Percentiles rank a stretch among this genome's conserved stretches.
These are phyloP conservation scores for Danaus chrysippus DNA, from an alignment of 2,888 invertebrate species.

Conservation along the genomic window DNA sequence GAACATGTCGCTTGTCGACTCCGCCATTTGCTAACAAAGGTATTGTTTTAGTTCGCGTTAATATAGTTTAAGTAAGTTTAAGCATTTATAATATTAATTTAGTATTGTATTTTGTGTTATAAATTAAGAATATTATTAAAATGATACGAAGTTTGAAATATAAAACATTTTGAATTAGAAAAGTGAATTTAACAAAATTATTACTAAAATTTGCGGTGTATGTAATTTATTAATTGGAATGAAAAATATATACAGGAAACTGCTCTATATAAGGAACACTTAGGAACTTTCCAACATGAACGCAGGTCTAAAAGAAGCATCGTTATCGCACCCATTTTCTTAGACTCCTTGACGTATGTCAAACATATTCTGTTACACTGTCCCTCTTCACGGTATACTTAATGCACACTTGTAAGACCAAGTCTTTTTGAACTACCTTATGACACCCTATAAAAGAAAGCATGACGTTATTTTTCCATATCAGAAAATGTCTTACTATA, in stretches of 20 bases:
- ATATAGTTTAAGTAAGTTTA: slow-evolving; percentile 17
- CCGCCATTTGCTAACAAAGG: slow-evolving; percentile 28
- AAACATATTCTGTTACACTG: slow-evolving; percentile 71
- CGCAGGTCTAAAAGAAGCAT: slow-evolving; percentile 39
- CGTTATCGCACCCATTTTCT: slow-evolving; percentile 56
- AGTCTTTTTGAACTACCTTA: slow-evolving; percentile 50
- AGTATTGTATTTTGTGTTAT: slow-evolving; percentile 11
- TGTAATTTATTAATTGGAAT: no score
- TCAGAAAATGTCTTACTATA: slow-evolving; percentile 26
- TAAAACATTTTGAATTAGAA: no score
- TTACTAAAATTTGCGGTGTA: no score
- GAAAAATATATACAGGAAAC: no score
- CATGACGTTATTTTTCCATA: slow-evolving; percentile 19
- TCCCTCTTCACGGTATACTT: slow-evolving; percentile 53
- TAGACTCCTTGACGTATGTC: slow-evolving; percentile 52
- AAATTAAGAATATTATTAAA: background rate
- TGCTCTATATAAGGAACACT: background rate
- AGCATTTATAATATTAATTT: slow-evolving; percentile 8
- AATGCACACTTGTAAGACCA: slow-evolving; percentile 68
- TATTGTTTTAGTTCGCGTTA: slow-evolving; percentile 23
- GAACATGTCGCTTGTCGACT: slow-evolving; percentile 38
- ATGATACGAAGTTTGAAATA: no score
- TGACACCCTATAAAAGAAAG: slow-evolving; percentile 51
- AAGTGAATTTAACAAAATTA: no score
- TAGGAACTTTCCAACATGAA: slow-evolving; percentile 24